A percentile compares a stretch with the other conserved stretches of the same genome.
Conservation (phyloP, 2,888 invertebrate species). For the Cenopis cana region DNA sequence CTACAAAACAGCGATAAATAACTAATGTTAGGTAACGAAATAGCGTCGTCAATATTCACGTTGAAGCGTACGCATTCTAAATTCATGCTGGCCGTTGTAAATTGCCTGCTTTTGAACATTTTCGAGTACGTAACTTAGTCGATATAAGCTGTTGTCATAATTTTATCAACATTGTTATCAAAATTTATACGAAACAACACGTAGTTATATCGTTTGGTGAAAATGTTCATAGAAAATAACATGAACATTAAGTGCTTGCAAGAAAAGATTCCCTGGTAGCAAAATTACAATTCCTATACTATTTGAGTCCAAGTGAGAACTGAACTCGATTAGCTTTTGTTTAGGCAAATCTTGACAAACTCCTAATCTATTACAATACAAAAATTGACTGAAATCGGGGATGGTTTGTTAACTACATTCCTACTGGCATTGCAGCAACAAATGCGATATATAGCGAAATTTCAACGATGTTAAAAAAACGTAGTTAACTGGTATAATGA, state of each 20-base stretch:
- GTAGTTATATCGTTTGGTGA: background rate
- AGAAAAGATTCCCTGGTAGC: background rate
- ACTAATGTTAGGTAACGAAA: constrained; percentile 69
- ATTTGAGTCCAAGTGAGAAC: too few species aligned
- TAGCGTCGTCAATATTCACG: constrained; percentile 82
- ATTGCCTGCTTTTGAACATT: constrained; percentile 55
- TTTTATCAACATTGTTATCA: constrained; percentile 6
- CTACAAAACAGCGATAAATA: constrained; percentile 77
- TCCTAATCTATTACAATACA: too few species aligned
- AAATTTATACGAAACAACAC: background rate
- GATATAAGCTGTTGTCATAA: constrained; percentile 11
- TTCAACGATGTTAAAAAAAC: too few species aligned
- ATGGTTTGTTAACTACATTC: too few species aligned
- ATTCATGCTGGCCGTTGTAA: constrained; percentile 68
- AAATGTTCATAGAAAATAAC: background rate
- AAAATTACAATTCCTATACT: too few species aligned
- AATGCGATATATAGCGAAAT: too few species aligned
- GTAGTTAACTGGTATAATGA: too few species aligned
- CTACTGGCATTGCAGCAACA: too few species aligned
- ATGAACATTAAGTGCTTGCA: background rate
- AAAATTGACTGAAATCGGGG: too few species aligned
- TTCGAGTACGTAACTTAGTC: constrained; percentile 20
- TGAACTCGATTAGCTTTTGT: too few species aligned
- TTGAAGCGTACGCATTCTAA: constrained; percentile 64
- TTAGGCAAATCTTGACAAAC: too few species aligned